Conservation (phyloP, 2,113 vertebrate genomes). For the Gracilinanus agilis region DNA sequence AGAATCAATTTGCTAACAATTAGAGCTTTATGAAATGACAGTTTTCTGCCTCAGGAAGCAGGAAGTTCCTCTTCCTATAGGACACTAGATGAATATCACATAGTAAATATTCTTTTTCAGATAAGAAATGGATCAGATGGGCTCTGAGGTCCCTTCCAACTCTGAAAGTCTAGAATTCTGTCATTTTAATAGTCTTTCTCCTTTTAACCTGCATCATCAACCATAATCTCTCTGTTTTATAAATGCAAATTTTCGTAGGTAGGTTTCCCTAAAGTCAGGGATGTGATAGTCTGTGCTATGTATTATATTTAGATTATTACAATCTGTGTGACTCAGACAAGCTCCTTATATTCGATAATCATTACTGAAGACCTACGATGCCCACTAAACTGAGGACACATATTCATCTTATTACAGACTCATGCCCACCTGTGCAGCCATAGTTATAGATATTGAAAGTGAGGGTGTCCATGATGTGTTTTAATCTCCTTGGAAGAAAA, state of each 20-base stretch:
- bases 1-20: neutral
- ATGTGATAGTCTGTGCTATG: neutral
- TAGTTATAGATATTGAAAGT: conserved; percentile 96
- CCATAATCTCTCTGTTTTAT: neutral
- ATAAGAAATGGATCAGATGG: neutral
- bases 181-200: neutral
- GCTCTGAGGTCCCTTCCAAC: neutral
- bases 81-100: neutral
- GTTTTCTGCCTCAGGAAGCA: neutral
- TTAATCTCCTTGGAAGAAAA: conserved; percentile 87
- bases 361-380: neutral
- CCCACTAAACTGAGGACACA: accelerated
- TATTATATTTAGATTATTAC: neutral
- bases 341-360: neutral
- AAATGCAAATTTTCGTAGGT: neutral
- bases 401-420: accelerated
- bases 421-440: conserved; percentile 91
- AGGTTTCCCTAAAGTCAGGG: neutral
- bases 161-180: neutral
- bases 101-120: neutral
- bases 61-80: neutral
- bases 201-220: neutral
- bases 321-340: neutral
- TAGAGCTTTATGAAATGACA: neutral
- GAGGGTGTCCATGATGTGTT: conserved; percentile 92